phyloP scores from a whole-genome alignment of 1,140 invertebrate species.

The Fopius arisanus region DNA sequence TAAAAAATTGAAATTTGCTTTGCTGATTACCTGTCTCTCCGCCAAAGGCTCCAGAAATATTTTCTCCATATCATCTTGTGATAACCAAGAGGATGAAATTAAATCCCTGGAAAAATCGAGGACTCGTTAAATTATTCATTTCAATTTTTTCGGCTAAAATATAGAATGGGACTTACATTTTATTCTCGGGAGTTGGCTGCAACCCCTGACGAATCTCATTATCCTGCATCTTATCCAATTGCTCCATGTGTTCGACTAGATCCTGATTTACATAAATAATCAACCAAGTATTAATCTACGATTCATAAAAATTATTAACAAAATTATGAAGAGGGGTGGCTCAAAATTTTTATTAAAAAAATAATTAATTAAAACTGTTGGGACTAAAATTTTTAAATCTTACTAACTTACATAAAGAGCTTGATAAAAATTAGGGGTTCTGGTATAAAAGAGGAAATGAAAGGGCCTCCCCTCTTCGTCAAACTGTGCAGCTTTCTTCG shows the following conservation, averaged over 20 bases:
- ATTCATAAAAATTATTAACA: too few relatives aligned
- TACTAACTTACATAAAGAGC: constrained; percentile 82
- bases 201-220: constrained; percentile 70
- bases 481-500: constrained; percentile 88
- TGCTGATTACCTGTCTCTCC: constrained; percentile 74
- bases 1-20: too few relatives aligned
- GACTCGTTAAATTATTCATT: constrained; percentile 14
- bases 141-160: background rate
- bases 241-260: constrained; percentile 70
- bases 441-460: constrained; percentile 91
- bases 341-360: too few relatives aligned
- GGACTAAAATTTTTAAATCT: too few relatives aligned
- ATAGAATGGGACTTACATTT: constrained; percentile 65
- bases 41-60: constrained; percentile 75
- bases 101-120: constrained; percentile 62
- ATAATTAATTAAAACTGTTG: too few relatives aligned
- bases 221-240: constrained; percentile 76
- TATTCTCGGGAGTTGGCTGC: constrained; percentile 67
- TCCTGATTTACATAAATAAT: constrained; percentile 61
- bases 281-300: too few relatives aligned
- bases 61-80: constrained; percentile 72
- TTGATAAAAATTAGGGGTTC: constrained; percentile 83
- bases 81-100: constrained; percentile 72
- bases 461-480: constrained; percentile 86
- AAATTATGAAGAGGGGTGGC: too few relatives aligned